phyloP scores from a whole-genome alignment of 2,113 vertebrate species.

The Podocnemis expansa region DNA sequence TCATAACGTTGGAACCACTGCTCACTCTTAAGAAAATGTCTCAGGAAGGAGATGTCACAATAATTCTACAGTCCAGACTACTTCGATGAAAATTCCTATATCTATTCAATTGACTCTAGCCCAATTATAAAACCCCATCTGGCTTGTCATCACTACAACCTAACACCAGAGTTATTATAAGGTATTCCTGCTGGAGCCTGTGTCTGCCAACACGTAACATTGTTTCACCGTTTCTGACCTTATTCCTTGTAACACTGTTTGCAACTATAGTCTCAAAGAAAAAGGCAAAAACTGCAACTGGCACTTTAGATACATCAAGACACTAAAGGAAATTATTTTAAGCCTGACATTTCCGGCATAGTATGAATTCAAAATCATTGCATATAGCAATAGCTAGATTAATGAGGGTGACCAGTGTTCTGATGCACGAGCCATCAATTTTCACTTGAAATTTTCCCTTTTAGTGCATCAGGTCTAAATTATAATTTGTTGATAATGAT shows the following conservation, averaged over 20 bases:
- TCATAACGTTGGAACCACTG: neutral
- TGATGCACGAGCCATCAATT: constrained; percentile 38
- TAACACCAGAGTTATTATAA: neutral
- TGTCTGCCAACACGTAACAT: neutral
- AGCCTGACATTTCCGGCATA: constrained; percentile 58
- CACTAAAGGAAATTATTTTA: constrained; percentile 48
- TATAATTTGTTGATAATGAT: constrained; percentile 15
- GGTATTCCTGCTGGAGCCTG: neutral
- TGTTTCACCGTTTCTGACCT: neutral
- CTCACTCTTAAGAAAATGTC: neutral
- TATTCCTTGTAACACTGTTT: neutral
- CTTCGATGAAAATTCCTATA: neutral
- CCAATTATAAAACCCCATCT: neutral
- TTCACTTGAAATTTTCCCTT: constrained; percentile 13
- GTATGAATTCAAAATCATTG: constrained; percentile 25
- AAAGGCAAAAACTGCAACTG: constrained; percentile 34
- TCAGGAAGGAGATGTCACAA: neutral
- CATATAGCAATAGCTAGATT: constrained; percentile 14
- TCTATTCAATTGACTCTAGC: neutral
- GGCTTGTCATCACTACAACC: neutral
- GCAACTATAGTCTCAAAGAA: neutral
- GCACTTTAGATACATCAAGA: neutral
- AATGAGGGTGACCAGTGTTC: constrained; percentile 26
- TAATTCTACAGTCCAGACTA: neutral
- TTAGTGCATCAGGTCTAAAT: constrained; percentile 17